A percentile compares a stretch with the other conserved stretches of the same genome.
phyloP scores from a whole-genome alignment of 2,797 vertebrate genomes.

The Falco rusticolus region DNA sequence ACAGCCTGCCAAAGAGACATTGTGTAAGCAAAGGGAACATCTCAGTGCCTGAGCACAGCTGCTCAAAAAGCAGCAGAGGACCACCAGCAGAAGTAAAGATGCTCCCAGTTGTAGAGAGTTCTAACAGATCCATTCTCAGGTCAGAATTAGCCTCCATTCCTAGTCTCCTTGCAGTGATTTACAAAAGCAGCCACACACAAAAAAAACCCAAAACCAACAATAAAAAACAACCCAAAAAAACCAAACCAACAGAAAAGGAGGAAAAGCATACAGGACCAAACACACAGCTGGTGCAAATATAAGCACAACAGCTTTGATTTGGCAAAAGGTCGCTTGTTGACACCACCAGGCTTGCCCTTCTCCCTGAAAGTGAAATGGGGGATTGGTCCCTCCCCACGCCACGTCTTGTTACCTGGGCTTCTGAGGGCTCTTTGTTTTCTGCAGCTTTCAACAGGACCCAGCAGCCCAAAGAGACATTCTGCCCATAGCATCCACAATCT shows the following conservation, averaged over 20 bases:
- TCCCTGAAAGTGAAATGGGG: not conserved
- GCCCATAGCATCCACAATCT: not conserved
- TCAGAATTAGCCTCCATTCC: not conserved
- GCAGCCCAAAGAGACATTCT: not conserved
- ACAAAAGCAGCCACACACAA: not conserved
- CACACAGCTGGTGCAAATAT: not conserved
- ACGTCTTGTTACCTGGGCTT: not conserved
- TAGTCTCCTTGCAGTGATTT: not conserved
- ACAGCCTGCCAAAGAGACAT: not conserved
- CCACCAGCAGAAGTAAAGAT: not conserved
- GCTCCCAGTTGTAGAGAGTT: not conserved
- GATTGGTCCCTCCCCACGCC: fast-evolving
- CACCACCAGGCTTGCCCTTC: not conserved
- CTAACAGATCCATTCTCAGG: not conserved
- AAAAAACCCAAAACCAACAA: no score
- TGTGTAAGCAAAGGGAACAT: not conserved
- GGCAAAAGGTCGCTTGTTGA: not conserved
- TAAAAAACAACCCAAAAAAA: no score
- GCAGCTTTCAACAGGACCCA: not conserved
- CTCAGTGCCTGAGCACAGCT: not conserved
- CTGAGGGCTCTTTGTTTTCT: not conserved
- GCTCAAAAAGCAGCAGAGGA: not conserved
- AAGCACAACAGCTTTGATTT: not conserved
- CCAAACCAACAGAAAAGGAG: not conserved
- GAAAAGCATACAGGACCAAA: not conserved